Evolutionary conservation across 2,113 vertebrate genomes (phyloP).

Genomic region (Eurypyga helias): DNA sequence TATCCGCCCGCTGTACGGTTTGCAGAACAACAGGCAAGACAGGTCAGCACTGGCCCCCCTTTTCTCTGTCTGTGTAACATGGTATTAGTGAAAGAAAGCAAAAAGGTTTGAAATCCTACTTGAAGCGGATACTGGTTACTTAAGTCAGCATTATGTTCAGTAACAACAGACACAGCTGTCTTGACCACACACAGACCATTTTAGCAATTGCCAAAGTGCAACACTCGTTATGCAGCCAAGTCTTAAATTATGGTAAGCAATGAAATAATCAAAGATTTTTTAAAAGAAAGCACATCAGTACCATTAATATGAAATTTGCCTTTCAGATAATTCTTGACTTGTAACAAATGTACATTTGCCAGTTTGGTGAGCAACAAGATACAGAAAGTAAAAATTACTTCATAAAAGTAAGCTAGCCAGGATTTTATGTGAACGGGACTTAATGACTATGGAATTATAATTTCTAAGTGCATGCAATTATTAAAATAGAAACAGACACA

Average conservation of each 20-base stretch:
- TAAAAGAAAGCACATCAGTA: constrained; percentile 38
- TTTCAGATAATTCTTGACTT: constrained; percentile 39
- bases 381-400: constrained; percentile 6
- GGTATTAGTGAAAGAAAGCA: constrained; percentile 64
- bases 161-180: constrained; percentile 67
- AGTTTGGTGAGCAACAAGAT: not conserved
- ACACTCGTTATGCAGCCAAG: constrained; percentile 15
- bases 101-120: constrained; percentile 66
- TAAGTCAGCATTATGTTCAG: constrained; percentile 69
- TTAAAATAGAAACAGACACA: constrained; percentile 17
- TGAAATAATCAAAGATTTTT: constrained; percentile 53
- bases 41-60: constrained; percentile 55
- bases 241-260: constrained; percentile 62
- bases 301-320: constrained; percentile 51
- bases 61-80: constrained; percentile 58
- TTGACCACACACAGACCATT: constrained; percentile 72
- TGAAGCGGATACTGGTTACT: constrained; percentile 67
- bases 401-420: not conserved
- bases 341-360: not conserved
- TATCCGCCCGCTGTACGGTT: not conserved
- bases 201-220: constrained; percentile 52
- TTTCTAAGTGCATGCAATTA: constrained; percentile 26
- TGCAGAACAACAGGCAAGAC: constrained; percentile 31
- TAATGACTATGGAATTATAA: constrained; percentile 37
- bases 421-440: not conserved